A percentile compares a stretch with the other conserved stretches of the same genome.
phyloP scores from a whole-genome alignment of 2,797 vertebrate species.

The Pteropus rufus region DNA sequence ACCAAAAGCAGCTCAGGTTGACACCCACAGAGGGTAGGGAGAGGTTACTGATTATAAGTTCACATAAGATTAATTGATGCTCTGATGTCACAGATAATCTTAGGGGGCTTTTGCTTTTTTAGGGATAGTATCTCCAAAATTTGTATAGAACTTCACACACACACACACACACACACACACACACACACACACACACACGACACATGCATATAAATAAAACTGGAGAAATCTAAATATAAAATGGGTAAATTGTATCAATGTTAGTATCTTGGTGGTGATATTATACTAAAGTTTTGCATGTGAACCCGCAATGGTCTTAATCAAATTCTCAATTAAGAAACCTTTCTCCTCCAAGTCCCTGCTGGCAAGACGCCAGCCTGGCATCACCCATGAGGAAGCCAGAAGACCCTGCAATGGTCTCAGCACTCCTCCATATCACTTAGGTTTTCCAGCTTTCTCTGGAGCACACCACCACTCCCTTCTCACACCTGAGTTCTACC shows the following conservation, averaged over 20 bases:
- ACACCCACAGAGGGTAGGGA: neutral
- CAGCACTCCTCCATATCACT: fast-evolving
- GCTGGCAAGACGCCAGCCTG: neutral
- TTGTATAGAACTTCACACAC: neutral
- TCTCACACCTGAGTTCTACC: neutral
- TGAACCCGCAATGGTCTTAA: neutral
- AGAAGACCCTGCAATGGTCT: neutral
- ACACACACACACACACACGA: neutral
- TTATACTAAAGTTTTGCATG: neutral
- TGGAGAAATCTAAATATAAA: neutral
- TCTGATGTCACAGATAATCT: neutral
- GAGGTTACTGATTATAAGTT: neutral
- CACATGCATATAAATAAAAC: neutral
- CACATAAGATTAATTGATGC: neutral
- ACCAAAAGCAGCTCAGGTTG: neutral
- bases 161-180: neutral
- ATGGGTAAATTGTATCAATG: neutral
- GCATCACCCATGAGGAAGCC: neutral
- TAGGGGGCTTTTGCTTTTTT: neutral
- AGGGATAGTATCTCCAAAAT: neutral
- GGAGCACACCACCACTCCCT: too few species aligned
- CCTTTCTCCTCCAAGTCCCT: neutral
- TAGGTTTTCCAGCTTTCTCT: neutral
- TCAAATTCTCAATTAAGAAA: neutral
- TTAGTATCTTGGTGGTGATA: neutral